Conservation (phyloP, 35 echinoderm and acorn worm genomes). For the Acanthaster planci region DNA sequence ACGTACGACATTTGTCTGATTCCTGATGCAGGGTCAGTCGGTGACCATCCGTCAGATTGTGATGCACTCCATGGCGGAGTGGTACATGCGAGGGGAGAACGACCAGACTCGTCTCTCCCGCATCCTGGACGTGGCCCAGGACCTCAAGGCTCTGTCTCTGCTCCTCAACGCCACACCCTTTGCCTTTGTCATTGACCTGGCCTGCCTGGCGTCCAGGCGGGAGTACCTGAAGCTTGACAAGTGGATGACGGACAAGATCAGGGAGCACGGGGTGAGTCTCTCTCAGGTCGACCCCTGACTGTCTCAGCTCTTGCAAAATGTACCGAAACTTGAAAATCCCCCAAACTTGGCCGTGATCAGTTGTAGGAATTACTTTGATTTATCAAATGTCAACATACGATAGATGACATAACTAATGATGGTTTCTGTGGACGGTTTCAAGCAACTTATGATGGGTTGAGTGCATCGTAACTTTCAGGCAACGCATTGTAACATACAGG, state of each 20-base stretch:
- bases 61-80: constrained; percentile 97
- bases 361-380: no score
- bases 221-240: constrained; percentile 99
- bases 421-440: no score
- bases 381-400: no score
- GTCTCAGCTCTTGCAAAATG: no score
- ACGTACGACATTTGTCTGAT: neutral
- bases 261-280: constrained; percentile 93
- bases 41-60: constrained; percentile 84
- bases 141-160: constrained; percentile 90
- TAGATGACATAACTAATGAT: no score
- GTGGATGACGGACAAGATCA: constrained; percentile 98
- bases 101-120: constrained; percentile 93
- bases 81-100: constrained; percentile 91
- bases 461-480: no score
- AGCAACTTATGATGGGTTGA: no score
- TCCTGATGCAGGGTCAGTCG: constrained; percentile 65
- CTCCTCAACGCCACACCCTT: constrained; percentile 93
- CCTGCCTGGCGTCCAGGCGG: constrained; percentile 88
- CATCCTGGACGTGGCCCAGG: constrained; percentile 97
- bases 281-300: no score
- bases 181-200: constrained; percentile 93
- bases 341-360: no score
- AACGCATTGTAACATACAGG: no score
- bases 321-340: no score